These are phyloP conservation scores for Leptinotarsa peninsularis DNA, from an alignment of 2,888 invertebrate genomes.

Conservation along the genomic window DNA sequence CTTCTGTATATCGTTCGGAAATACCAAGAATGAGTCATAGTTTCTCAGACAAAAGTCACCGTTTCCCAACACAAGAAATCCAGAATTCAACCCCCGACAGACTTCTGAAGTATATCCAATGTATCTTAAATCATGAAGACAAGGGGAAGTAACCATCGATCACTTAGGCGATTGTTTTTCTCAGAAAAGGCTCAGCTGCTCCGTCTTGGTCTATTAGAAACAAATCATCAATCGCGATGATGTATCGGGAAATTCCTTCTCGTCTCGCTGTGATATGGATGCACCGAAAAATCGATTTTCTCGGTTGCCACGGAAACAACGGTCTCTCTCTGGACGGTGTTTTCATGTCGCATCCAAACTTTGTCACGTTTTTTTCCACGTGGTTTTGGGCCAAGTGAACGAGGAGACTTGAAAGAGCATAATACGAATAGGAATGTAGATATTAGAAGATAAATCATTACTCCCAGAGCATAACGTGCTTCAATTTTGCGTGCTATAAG, in stretches of 20 bases:
- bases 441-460: no score
- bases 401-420: not conserved
- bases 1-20: no score
- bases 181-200: not conserved
- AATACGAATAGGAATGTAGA: not conserved
- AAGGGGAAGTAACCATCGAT: not conserved
- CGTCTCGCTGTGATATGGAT: constrained; percentile 1
- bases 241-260: constrained; percentile 11
- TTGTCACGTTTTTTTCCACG: not conserved
- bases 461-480: not conserved
- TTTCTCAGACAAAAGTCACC: no score
- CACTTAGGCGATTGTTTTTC: constrained; percentile 4
- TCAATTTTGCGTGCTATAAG: no score
- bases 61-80: no score
- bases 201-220: constrained; percentile 4
- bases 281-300: constrained; percentile 14
- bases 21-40: no score
- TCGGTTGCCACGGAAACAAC: constrained; percentile 5
- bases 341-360: not conserved
- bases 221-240: constrained; percentile 6
- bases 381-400: not conserved
- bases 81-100: not conserved
- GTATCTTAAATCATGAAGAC: not conserved
- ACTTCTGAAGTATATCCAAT: not conserved
- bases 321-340: constrained; percentile 3